A percentile compares a stretch with the other conserved stretches of the same genome.
Conservation (phyloP, 1,140 invertebrate species). For the Phthorimaea operculella region DNA sequence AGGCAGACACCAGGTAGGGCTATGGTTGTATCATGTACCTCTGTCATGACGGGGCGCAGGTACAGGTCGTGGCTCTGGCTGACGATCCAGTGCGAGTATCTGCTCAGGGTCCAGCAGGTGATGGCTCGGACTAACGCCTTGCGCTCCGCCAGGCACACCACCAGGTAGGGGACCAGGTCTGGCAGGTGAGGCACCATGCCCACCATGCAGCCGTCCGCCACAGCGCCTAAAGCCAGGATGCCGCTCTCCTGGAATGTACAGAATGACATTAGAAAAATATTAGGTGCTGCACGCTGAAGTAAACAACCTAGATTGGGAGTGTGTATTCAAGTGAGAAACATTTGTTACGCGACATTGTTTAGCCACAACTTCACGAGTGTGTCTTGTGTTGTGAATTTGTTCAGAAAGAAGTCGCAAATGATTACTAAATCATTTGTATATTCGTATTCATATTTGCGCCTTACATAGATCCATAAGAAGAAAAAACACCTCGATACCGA, state of each 20-base stretch:
- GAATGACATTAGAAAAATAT: background rate
- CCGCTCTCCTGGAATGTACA: slow-evolving; percentile 79
- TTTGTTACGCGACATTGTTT: too few species aligned
- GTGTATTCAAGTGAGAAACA: too few species aligned
- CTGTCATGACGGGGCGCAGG: slow-evolving; percentile 94
- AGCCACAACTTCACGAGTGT: too few species aligned
- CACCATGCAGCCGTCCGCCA: slow-evolving; percentile 99
- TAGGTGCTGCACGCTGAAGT: too few species aligned
- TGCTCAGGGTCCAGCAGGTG: slow-evolving; percentile 98
- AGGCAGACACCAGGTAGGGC: slow-evolving; percentile 94
- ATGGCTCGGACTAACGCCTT: slow-evolving; percentile 98
- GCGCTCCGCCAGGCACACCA: slow-evolving; percentile 91
- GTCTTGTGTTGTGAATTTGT: too few species aligned
- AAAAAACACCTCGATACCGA: too few species aligned
- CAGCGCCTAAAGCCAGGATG: slow-evolving; percentile 95
- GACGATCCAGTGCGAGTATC: slow-evolving; percentile 99
- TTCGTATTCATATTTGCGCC: too few species aligned
- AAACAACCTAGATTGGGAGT: too few species aligned
- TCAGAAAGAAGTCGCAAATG: too few species aligned
- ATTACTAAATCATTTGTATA: too few species aligned
- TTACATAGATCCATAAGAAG: too few species aligned
- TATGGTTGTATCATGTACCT: too few species aligned
- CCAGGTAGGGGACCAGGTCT: slow-evolving; percentile 96
- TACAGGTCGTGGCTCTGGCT: slow-evolving; percentile 93
- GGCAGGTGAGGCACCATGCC: slow-evolving; percentile 97